phyloP scores from a whole-genome alignment of 2,797 vertebrate genomes.

The Sebastes trivittatus region DNA sequence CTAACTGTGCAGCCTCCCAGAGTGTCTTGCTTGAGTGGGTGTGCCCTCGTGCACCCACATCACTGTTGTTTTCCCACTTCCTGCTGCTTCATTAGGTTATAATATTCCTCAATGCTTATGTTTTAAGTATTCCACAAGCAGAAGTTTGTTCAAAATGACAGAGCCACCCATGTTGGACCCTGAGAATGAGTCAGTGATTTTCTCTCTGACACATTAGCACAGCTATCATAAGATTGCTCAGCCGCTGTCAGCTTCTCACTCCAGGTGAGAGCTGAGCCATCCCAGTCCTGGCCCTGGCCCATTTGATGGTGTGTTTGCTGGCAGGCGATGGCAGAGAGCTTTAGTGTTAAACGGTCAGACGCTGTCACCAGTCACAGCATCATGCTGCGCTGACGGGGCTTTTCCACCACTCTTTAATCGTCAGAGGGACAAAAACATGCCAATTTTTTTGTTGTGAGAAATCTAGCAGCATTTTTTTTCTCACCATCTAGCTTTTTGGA shows the following conservation, averaged over 20 bases:
- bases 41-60: constrained; percentile 14
- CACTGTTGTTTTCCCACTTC: constrained; percentile 17
- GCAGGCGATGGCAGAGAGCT: constrained; percentile 45
- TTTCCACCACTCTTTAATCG: constrained; percentile 60
- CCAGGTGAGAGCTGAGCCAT: constrained; percentile 56
- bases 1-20: constrained; percentile 17
- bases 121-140: neutral
- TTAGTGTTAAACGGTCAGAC: constrained; percentile 52
- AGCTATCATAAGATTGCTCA: constrained; percentile 40
- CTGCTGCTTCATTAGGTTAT: neutral
- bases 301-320: constrained; percentile 47
- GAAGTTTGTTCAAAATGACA: neutral
- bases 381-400: constrained; percentile 48
- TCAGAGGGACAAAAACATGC: constrained; percentile 20
- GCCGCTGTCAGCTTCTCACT: constrained; percentile 51
- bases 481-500: neutral
- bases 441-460: constrained; percentile 15
- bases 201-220: constrained; percentile 30
- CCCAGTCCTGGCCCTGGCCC: constrained; percentile 38
- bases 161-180: neutral
- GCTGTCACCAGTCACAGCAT: constrained; percentile 48
- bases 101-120: neutral
- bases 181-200: constrained; percentile 40
- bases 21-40: constrained; percentile 33
- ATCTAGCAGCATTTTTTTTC: constrained; percentile 7